Conservation (phyloP, 2,888 invertebrate genomes). For the Parascotia fuliginaria region DNA sequence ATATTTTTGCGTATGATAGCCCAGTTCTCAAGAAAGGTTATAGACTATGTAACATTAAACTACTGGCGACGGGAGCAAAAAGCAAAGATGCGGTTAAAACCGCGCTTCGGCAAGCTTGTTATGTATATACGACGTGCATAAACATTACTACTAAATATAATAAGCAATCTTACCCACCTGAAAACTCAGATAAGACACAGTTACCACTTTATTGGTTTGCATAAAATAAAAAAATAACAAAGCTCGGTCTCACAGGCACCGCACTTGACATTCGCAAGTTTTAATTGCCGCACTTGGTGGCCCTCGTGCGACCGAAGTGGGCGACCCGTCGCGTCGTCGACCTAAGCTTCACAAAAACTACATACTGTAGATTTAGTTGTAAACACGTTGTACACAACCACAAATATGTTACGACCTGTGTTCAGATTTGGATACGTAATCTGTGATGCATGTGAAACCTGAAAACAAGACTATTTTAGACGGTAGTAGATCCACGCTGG, state of each 20-base stretch:
- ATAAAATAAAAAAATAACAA: slow-evolving; percentile 74
- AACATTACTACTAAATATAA: slow-evolving; percentile 13
- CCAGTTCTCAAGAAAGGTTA: too few species aligned
- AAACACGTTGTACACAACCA: slow-evolving; percentile 52
- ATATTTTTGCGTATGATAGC: too few species aligned
- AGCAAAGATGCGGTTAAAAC: too few species aligned
- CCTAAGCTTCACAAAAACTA: slow-evolving; percentile 66
- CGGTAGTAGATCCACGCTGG: too few species aligned
- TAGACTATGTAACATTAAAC: too few species aligned
- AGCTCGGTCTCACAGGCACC: slow-evolving; percentile 60
- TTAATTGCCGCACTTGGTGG: slow-evolving; percentile 81
- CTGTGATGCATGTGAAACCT: slow-evolving; percentile 2
- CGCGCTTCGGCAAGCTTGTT: too few species aligned
- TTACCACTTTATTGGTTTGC: slow-evolving; percentile 58
- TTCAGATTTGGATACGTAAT: slow-evolving; percentile 30
- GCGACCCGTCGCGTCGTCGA: slow-evolving; percentile 60
- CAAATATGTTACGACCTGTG: slow-evolving; percentile 41
- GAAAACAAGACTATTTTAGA: too few species aligned
- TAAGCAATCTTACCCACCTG: slow-evolving; percentile 1
- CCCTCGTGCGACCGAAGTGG: slow-evolving; percentile 72
- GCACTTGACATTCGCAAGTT: slow-evolving; percentile 84
- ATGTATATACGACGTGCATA: too few species aligned
- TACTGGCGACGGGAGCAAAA: too few species aligned
- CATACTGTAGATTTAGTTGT: slow-evolving; percentile 52
- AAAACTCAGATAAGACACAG: slow-evolving; percentile 43